phyloP scores from a whole-genome alignment of 2,113 vertebrate genomes.

The Oryzias melastigma region DNA sequence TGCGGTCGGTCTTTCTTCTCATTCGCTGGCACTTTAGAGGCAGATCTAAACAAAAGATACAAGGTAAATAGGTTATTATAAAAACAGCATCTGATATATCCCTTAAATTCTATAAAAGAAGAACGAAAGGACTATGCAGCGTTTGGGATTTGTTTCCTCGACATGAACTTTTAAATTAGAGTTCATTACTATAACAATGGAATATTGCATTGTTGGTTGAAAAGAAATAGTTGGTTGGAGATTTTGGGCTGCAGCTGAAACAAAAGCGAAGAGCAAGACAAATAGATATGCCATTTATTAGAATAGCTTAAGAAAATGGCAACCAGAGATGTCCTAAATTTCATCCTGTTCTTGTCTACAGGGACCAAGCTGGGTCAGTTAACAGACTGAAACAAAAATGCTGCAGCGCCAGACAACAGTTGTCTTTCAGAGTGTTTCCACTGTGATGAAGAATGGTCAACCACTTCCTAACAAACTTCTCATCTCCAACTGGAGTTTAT shows the following conservation, averaged over 20 bases:
- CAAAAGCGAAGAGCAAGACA: neutral
- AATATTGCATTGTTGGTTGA: slow-evolving; percentile 34
- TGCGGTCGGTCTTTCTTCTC: slow-evolving; percentile 89
- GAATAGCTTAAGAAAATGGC: slow-evolving; percentile 18
- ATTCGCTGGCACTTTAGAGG: slow-evolving; percentile 83
- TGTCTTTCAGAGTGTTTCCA: slow-evolving; percentile 30
- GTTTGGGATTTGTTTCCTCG: slow-evolving; percentile 37
- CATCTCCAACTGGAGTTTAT: too few species aligned
- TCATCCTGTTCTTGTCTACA: slow-evolving; percentile 36
- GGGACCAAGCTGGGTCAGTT: slow-evolving; percentile 41
- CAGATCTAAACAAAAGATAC: slow-evolving; percentile 77
- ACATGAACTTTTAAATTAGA: slow-evolving; percentile 46
- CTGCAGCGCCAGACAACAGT: slow-evolving; percentile 28
- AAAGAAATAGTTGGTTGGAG: slow-evolving; percentile 41
- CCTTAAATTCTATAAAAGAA: slow-evolving; percentile 12
- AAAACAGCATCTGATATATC: neutral
- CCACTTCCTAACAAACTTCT: neutral
- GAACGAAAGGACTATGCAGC: slow-evolving; percentile 9
- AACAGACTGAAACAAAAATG: slow-evolving; percentile 39
- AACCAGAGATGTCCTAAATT: slow-evolving; percentile 52
- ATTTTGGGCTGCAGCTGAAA: slow-evolving; percentile 17
- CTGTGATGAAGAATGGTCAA: slow-evolving; percentile 29
- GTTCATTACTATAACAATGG: slow-evolving; percentile 55
- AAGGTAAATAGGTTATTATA: slow-evolving; percentile 28
- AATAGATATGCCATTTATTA: slow-evolving; percentile 18